Conservation (phyloP, 2,888 invertebrate species). For the Leucoma salicis region DNA sequence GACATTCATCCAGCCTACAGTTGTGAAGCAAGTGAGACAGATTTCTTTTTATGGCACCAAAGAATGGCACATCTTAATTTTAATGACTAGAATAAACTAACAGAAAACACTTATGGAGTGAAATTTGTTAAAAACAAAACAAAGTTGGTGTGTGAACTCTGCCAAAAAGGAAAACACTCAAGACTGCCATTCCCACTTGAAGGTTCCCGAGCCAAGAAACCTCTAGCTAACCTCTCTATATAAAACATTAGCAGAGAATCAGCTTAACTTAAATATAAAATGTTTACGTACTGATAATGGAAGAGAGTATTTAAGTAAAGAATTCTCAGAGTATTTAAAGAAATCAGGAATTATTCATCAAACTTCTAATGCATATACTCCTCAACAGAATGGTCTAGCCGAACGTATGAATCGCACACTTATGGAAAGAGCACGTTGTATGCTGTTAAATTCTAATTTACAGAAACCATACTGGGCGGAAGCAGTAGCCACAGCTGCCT, state of each 20-base stretch:
- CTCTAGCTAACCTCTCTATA: too few relatives aligned
- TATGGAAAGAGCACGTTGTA: slow-evolving; percentile 3
- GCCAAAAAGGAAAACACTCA: neutral
- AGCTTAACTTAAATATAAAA: neutral
- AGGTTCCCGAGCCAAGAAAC: slow-evolving; percentile 1
- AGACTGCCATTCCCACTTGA: neutral
- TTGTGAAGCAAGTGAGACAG: neutral
- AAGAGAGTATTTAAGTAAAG: slow-evolving; percentile 3
- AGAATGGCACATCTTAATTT: slow-evolving; percentile 3
- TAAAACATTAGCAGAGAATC: neutral
- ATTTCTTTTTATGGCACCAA: slow-evolving; percentile 1
- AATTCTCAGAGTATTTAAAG: slow-evolving; percentile 2
- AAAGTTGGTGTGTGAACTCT: neutral
- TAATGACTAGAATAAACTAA: neutral
- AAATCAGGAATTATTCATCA: slow-evolving; percentile 4
- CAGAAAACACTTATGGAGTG: neutral
- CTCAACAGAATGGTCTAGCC: slow-evolving; percentile 1
- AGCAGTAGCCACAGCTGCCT: slow-evolving; percentile 1
- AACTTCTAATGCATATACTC: slow-evolving; percentile 3
- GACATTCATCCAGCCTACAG: slow-evolving; percentile 1
- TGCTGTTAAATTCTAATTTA: slow-evolving; percentile 3
- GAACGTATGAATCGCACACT: slow-evolving; percentile 2
- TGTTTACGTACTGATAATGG: slow-evolving; percentile 4
- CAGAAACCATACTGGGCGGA: slow-evolving; percentile 1
- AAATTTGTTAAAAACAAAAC: neutral